phyloP scores from a whole-genome alignment of 2,113 vertebrate species.

The Triplophysa tibetana region DNA sequence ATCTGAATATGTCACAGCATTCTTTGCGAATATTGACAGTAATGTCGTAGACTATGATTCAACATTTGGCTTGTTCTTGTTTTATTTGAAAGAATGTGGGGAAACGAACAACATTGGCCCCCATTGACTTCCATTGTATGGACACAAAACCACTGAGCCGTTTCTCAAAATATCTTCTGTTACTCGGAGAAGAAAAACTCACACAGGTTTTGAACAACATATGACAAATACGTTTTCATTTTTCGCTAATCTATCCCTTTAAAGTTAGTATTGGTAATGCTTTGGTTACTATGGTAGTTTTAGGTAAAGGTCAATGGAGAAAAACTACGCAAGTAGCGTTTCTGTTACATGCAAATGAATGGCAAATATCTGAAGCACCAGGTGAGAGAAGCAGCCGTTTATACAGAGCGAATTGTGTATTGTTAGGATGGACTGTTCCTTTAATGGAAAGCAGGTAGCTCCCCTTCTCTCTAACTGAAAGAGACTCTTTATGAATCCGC shows the following conservation, averaged over 20 bases:
- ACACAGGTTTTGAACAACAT: too few species aligned
- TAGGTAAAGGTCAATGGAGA: background rate
- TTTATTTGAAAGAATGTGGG: too few species aligned
- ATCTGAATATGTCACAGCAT: background rate
- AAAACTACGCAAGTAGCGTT: background rate
- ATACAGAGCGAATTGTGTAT: background rate
- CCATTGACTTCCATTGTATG: too few species aligned
- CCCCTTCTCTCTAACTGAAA: slow-evolving; percentile 3
- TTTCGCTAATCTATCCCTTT: too few species aligned
- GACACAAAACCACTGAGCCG: too few species aligned
- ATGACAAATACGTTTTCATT: too few species aligned
- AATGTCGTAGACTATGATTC: background rate
- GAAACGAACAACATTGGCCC: too few species aligned
- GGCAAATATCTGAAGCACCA: background rate
- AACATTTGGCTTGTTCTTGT: too few species aligned
- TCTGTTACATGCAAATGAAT: background rate
- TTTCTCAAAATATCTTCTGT: too few species aligned
- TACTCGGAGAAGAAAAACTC: too few species aligned
- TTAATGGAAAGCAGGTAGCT: background rate
- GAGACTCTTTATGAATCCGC: slow-evolving; percentile 27
- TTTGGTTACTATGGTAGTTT: background rate
- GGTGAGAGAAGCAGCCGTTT: background rate
- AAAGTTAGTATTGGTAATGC: too few species aligned
- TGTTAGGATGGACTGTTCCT: slow-evolving; percentile 6
- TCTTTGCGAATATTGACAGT: too few species aligned